Evolutionary conservation across 1,140 invertebrate species (phyloP).

Genomic region (Aphaenogaster ashmeadi): DNA sequence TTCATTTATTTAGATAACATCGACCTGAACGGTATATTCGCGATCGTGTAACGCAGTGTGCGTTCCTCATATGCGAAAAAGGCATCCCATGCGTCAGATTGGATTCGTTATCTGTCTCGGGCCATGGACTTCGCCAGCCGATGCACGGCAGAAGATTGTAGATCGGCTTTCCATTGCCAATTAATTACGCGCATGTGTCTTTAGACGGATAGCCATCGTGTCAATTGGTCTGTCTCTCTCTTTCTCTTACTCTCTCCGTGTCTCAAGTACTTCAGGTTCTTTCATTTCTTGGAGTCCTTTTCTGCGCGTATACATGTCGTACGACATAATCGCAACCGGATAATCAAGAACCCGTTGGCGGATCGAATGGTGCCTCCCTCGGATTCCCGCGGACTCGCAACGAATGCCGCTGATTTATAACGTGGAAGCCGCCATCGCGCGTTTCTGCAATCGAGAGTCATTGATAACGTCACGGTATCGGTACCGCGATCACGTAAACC

Average conservation of each 20-base stretch:
- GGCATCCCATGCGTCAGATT: slow-evolving; percentile 47
- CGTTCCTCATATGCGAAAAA: slow-evolving; percentile 41
- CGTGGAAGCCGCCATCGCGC: slow-evolving; percentile 71
- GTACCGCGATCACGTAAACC: slow-evolving; percentile 73
- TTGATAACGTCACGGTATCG: slow-evolving; percentile 78
- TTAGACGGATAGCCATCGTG: slow-evolving; percentile 56
- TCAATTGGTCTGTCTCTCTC: slow-evolving; percentile 43
- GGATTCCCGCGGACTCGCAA: slow-evolving; percentile 71
- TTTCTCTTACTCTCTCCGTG: background rate
- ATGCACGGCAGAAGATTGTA: slow-evolving; percentile 25
- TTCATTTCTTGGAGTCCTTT: slow-evolving; percentile 22
- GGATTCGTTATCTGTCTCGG: slow-evolving; percentile 52
- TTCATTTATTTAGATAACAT: slow-evolving; percentile 61
- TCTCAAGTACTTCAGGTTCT: background rate
- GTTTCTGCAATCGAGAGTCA: slow-evolving; percentile 79
- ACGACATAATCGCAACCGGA: slow-evolving; percentile 73
- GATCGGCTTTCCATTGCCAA: slow-evolving; percentile 56
- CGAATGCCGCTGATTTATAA: slow-evolving; percentile 79
- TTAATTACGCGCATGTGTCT: slow-evolving; percentile 66
- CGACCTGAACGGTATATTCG: slow-evolving; percentile 38
- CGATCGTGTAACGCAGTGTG: slow-evolving; percentile 6
- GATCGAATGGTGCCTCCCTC: slow-evolving; percentile 50
- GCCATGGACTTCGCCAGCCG: background rate
- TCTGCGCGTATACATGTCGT: slow-evolving; percentile 37
- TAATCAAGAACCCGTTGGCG: slow-evolving; percentile 75